Percentiles rank a stretch among this genome's conserved stretches.
These are phyloP conservation scores for Stegodyphus mimosarum DNA, from an alignment of 1,140 invertebrate genomes.

Conservation along the genomic window DNA sequence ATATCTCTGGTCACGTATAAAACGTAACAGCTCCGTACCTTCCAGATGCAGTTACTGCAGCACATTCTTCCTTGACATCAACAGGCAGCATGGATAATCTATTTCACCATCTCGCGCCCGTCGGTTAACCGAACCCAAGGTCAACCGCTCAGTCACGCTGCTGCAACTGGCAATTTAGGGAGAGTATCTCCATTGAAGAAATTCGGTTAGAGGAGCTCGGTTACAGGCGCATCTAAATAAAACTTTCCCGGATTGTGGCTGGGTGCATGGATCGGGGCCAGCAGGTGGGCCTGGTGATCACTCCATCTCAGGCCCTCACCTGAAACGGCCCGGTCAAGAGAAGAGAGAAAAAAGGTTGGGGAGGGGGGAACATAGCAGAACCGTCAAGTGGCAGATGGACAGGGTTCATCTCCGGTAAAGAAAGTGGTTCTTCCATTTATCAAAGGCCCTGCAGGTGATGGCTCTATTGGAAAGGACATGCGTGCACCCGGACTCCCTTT, in stretches of 20 bases:
- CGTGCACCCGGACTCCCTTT: background rate
- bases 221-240: background rate
- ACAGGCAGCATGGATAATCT: background rate
- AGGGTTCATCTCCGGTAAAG: conserved; percentile 7
- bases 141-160: background rate
- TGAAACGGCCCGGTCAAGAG: conserved; percentile 1
- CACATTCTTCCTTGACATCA: too few relatives aligned
- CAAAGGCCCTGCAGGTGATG: conserved; percentile 38
- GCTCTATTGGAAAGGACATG: conserved; percentile 11
- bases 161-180: conserved; percentile 15
- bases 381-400: conserved; percentile 44
- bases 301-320: conserved; percentile 13
- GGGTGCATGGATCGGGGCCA: conserved; percentile 1
- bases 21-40: too few relatives aligned
- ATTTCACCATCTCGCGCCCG: background rate
- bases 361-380: background rate
- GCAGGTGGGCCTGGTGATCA: conserved; percentile 2
- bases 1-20: too few relatives aligned
- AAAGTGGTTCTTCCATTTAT: background rate
- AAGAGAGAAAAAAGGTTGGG: too few relatives aligned
- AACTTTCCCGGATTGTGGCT: too few relatives aligned
- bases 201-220: background rate
- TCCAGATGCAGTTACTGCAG: too few relatives aligned
- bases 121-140: background rate
- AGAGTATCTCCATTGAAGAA: background rate